Base-by-base conservation (phyloP, 2,113 vertebrate species). In the Planiliza haematocheilus region DNA sequence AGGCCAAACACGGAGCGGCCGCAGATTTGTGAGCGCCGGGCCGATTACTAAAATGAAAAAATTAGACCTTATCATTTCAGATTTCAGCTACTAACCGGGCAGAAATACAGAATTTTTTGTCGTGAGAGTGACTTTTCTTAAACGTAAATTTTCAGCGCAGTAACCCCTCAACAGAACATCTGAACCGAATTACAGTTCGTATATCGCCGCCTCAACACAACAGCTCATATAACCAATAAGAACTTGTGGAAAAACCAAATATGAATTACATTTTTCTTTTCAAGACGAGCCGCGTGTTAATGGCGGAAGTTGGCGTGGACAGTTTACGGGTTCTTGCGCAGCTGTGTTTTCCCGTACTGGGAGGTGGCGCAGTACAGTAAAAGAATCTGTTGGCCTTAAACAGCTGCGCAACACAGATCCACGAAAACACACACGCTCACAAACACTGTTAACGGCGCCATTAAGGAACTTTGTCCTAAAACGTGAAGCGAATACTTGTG, bases 391-490 rank as follows among this genome's bases (percentile, higher is more conserved):
- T 53, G 12, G n/a, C n/a, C n/a, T n/a, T n/a, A n/a, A n/a, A n/a
- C n/a, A 71, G 37, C 36, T 20, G 48, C 53, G 0, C 17, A 18
- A 43, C 52, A 59, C 59, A 75, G 30, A 68, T 38, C 60, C 38
- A 48, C 66, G 61, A 16, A 65, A 21, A 24, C 18, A 81, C 20
- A 51, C 43, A 61, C 2, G 38, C 41, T 67, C 36, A 50, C 70
- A 84, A 36, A 81, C 71, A 74, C 8, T 14, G 34, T 84, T 85
- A 88, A 89, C 70, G 86, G 87, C 61, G 45, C 78, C 82, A 85
- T 86, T 86, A 89, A 70, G 77, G 52, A 87, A 75, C 68, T 79
- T 70, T 79, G n/a, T 66, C 56, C 84, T 81, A 86, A 87, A 90
- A 83, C 72, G 84, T 84, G 60, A 89, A 77, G 86, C 16, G 30